Conservation (phyloP, 2,888 invertebrate species). For the Saturnia pavonia region DNA sequence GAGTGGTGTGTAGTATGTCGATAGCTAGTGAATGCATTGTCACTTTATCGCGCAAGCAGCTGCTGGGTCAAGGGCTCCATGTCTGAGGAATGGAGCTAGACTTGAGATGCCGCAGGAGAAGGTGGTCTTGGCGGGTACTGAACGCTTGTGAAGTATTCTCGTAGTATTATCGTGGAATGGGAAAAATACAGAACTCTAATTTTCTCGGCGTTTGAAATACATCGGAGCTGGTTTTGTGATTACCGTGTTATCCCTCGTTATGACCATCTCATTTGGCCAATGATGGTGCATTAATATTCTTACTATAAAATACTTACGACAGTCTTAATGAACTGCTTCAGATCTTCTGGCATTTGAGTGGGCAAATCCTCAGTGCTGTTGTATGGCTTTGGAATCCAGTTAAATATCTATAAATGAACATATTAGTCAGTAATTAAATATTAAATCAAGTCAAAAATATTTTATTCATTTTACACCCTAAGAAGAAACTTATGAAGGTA, state of each 20-base stretch:
- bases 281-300: background rate
- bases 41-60: too few relatives aligned
- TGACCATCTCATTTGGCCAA: background rate
- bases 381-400: constrained; percentile 91
- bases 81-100: too few relatives aligned
- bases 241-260: background rate
- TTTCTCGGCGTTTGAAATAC: background rate
- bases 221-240: background rate
- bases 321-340: constrained; percentile 86
- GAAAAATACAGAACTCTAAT: background rate
- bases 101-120: too few relatives aligned
- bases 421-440: background rate
- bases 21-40: too few relatives aligned
- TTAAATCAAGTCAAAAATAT: background rate
- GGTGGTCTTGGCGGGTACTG: too few relatives aligned
- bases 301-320: constrained; percentile 55
- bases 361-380: constrained; percentile 87
- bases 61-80: too few relatives aligned
- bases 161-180: background rate
- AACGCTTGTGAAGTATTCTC: background rate
- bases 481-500: too few relatives aligned
- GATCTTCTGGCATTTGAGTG: constrained; percentile 87
- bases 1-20: too few relatives aligned
- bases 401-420: constrained; percentile 87
- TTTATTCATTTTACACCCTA: too few relatives aligned